Percentiles rank a stretch among this genome's conserved stretches.
These are phyloP conservation scores for Rhinogobio ventralis DNA, from an alignment of 2,797 vertebrate genomes.

Conservation along the genomic window DNA sequence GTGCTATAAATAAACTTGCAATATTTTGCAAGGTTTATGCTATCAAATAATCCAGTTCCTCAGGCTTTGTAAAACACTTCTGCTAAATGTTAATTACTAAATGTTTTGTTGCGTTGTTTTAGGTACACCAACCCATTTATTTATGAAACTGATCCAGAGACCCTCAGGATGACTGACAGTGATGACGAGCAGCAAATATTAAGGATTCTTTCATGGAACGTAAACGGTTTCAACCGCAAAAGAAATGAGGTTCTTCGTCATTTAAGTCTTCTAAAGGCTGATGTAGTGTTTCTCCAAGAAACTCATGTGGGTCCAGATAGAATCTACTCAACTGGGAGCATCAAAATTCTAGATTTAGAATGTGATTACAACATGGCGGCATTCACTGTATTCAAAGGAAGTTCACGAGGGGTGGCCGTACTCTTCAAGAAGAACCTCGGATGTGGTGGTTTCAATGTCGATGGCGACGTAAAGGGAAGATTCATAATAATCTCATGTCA, in stretches of 20 bases:
- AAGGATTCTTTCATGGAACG: constrained; percentile 56
- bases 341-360: constrained; percentile 42
- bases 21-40: not conserved
- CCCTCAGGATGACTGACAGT: not conserved
- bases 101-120: not conserved
- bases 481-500: constrained; percentile 45
- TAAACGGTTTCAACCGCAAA: constrained; percentile 53
- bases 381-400: constrained; percentile 54
- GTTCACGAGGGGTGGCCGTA: constrained; percentile 51
- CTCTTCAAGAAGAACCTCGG: constrained; percentile 50
- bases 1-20: too few relatives aligned
- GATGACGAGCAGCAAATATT: constrained; percentile 9
- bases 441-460: constrained; percentile 44
- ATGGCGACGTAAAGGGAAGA: constrained; percentile 46
- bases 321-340: constrained; percentile 34
- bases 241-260: constrained; percentile 36
- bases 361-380: constrained; percentile 36
- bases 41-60: not conserved
- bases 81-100: not conserved
- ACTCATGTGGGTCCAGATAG: constrained; percentile 51
- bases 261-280: constrained; percentile 43
- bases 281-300: constrained; percentile 59
- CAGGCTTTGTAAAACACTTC: not conserved
- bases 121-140: not conserved
- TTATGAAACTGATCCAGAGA: not conserved